These are phyloP conservation scores for Apodemia hepburni DNA, from an alignment of 2,888 invertebrate species.

Conservation along the genomic window DNA sequence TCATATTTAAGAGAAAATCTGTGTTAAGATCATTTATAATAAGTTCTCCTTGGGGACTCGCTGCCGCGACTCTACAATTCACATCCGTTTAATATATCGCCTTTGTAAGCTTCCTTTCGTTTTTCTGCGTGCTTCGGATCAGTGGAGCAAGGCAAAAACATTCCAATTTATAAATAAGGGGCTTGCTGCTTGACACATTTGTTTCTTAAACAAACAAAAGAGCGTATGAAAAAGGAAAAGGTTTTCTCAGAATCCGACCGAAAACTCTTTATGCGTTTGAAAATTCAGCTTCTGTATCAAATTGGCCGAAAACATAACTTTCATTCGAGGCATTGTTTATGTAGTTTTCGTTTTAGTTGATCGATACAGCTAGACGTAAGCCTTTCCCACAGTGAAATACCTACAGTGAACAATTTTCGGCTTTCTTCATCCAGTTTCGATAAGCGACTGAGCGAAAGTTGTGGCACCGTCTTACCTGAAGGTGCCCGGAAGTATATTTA, in stretches of 20 bases:
- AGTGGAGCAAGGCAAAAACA: not conserved
- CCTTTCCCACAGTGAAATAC: not conserved
- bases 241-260: not conserved
- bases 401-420: not conserved
- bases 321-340: not conserved
- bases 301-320: not conserved
- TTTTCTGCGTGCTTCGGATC: slow-evolving; percentile 3
- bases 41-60: slow-evolving; percentile 8
- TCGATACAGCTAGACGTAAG: not conserved
- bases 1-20: not conserved
- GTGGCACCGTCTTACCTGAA: not conserved
- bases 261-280: not conserved
- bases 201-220: not conserved
- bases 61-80: slow-evolving; percentile 1
- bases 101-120: slow-evolving; percentile 13
- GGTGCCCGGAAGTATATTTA: not conserved
- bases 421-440: not conserved
- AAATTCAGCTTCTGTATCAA: not conserved
- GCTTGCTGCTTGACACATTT: not conserved
- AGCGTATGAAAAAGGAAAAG: not conserved
- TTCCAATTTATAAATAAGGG: slow-evolving; percentile 7
- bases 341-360: not conserved
- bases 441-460: not conserved
- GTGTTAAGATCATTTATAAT: not conserved
- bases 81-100: slow-evolving; percentile 9